Base-by-base conservation (phyloP, 2,888 invertebrate species). In the Ophonus ardosiacus region DNA sequence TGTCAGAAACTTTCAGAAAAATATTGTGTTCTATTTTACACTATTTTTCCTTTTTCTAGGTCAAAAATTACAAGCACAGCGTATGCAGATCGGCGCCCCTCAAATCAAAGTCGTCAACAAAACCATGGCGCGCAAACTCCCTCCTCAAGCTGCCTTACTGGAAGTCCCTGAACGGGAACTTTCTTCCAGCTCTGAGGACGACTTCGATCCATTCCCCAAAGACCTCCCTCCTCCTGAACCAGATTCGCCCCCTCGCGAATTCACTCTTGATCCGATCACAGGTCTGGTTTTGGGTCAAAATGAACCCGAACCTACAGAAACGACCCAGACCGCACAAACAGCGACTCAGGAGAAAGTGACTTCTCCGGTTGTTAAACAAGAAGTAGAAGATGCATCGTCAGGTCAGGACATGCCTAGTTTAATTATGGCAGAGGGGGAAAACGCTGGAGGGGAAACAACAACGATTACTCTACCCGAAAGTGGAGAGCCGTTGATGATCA, bases 401-500 rank as follows among this genome's bases (percentile, higher is more conserved):
- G 71, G 59, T 18, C 80, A 84, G n/a, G 84, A 84, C 38, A 84
- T 84, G 84, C 84, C 84, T 7, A 78, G 78, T 78, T 93, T 93
- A 24, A 90, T 93, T 85, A 88, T 93, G 40, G 91, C 92, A 65
- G 89, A 90, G 7, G 90, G 90, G 13, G 65, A 21, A 7, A 63
- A 0, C 1, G 57, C 59, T 7, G 61, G 87, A n/a, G 89, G 89
- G 91, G 86, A 40, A 8, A 84, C 71, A 6, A 68, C 81, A 81
- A 87, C 88, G 1, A 88, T 90, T 79, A 88, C 90, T 5, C 86
- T 90, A 40, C 87, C 89, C 82, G 86, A 91, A 71, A 88, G 88
- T 2, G 93, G 94, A 38, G 93, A 94, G 86, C 94, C 96, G 15
- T 93, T 97, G 86, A 94, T 96, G 88, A 96, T 97, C 59, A 95